phyloP scores from a whole-genome alignment of 2,888 invertebrate species.

The Petrolisthes cinctipes region DNA sequence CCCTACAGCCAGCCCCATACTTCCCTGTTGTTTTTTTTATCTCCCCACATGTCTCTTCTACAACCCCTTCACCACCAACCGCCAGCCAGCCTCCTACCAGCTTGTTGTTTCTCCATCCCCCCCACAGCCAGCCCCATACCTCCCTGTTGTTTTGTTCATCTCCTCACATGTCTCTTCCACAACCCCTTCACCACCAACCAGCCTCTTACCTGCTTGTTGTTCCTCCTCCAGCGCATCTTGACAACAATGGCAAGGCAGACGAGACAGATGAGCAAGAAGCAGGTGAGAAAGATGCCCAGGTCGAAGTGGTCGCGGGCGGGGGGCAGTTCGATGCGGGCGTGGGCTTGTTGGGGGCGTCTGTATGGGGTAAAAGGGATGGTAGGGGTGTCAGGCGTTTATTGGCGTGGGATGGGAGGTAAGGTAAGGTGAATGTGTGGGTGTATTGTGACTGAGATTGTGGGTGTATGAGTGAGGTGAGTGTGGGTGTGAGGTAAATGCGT shows the following conservation, averaged over 20 bases:
- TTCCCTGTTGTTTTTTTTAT: not conserved
- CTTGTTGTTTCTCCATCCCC: conserved; percentile 43
- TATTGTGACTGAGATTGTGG: not conserved
- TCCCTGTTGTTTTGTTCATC: not conserved
- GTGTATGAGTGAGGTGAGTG: not conserved
- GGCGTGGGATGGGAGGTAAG: not conserved
- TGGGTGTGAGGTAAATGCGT: not conserved
- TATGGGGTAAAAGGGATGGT: not conserved
- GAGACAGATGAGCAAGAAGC: conserved; percentile 61
- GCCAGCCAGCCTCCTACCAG: conserved; percentile 23
- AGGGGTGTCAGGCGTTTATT: not conserved
- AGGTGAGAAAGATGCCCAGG: conserved; percentile 60
- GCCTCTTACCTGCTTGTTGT: conserved; percentile 52
- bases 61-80: not conserved
- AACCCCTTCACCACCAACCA: not conserved
- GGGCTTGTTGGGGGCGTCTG: not conserved
- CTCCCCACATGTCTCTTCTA: not conserved
- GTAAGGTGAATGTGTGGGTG: not conserved
- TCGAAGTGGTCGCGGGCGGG: conserved; percentile 55
- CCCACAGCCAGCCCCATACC: not conserved
- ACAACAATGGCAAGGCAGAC: conserved; percentile 63
- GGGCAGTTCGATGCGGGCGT: conserved; percentile 53
- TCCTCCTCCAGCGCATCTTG: conserved; percentile 63
- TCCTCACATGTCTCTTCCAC: not conserved
- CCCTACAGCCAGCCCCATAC: not conserved